phyloP scores from a whole-genome alignment of 2,797 vertebrate genomes.

The Trachurus trachurus region DNA sequence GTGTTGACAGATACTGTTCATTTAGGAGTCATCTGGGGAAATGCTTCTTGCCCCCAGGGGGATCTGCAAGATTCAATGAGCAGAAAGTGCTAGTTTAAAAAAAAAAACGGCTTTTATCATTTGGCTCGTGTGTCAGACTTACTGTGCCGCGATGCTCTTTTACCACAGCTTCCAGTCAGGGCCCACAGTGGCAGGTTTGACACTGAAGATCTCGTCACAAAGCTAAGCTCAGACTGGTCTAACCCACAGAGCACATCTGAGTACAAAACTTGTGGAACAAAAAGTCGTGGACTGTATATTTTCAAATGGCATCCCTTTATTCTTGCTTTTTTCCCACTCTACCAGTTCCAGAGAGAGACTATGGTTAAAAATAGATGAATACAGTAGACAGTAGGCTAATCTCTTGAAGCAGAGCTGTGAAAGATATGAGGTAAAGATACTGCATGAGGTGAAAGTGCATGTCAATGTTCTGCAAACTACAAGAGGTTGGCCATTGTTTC shows the following conservation, averaged over 20 bases:
- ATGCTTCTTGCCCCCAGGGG: slow-evolving; percentile 54
- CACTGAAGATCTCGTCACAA: slow-evolving; percentile 60
- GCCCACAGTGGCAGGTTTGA: slow-evolving; percentile 45
- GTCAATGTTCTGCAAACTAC: not conserved
- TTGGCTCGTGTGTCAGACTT: slow-evolving; percentile 55
- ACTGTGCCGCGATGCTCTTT: slow-evolving; percentile 54
- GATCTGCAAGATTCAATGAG: slow-evolving; percentile 57
- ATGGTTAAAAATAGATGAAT: not conserved
- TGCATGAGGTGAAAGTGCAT: not conserved
- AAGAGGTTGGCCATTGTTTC: not conserved
- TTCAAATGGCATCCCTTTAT: slow-evolving; percentile 10
- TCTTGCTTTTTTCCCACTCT: not conserved
- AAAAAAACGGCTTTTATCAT: slow-evolving; percentile 61
- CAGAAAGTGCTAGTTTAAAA: slow-evolving; percentile 62
- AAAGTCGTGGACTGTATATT: slow-evolving; percentile 13
- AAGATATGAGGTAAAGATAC: not conserved
- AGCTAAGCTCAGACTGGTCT: slow-evolving; percentile 37
- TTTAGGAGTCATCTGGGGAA: slow-evolving; percentile 70
- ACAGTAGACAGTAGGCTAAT: not conserved
- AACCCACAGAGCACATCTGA: slow-evolving; percentile 23
- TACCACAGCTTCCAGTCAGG: slow-evolving; percentile 30
- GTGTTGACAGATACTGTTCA: slow-evolving; percentile 77
- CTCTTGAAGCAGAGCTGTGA: not conserved
- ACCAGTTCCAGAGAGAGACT: not conserved
- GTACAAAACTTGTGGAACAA: slow-evolving; percentile 11